Percentiles rank a stretch among this genome's conserved stretches.
These are phyloP conservation scores for Temnothorax longispinosus DNA, from an alignment of 1,140 invertebrate species.

Conservation along the genomic window DNA sequence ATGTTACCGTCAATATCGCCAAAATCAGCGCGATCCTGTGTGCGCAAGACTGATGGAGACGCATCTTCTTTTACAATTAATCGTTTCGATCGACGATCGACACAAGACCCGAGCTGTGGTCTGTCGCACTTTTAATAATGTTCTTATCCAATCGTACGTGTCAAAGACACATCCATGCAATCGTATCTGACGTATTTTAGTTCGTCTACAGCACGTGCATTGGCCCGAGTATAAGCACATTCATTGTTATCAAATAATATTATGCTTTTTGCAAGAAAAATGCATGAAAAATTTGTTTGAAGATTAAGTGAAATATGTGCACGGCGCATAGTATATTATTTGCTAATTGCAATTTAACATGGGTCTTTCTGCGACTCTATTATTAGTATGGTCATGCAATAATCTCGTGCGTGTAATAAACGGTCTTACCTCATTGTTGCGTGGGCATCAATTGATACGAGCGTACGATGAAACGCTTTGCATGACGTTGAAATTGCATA, in stretches of 20 bases:
- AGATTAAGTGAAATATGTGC: not conserved
- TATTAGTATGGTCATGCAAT: conserved; percentile 11
- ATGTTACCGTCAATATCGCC: not conserved
- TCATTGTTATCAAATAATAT: conserved; percentile 2
- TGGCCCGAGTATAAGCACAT: too few relatives aligned
- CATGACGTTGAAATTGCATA: conserved; percentile 15
- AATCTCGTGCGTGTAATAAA: conserved; percentile 45
- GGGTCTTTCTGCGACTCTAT: not conserved
- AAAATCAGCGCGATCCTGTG: not conserved
- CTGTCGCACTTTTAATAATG: conserved; percentile 64
- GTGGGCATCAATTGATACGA: conserved; percentile 46
- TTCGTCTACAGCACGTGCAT: conserved; percentile 12
- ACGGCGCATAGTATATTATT: not conserved
- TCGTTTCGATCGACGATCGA: not conserved
- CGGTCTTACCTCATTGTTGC: conserved; percentile 35
- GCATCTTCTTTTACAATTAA: not conserved
- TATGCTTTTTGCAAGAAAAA: not conserved
- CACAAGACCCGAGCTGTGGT: not conserved
- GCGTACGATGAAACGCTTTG: conserved; percentile 40
- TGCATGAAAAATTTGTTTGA: not conserved
- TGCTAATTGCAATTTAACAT: conserved; percentile 18
- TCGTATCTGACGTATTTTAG: not conserved
- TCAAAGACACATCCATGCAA: conserved; percentile 32
- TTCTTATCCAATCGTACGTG: conserved; percentile 67
- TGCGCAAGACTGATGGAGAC: not conserved